Evolutionary conservation across 23 tunicate species (phyloP).

Genomic region (Phallusia fumigata): DNA sequence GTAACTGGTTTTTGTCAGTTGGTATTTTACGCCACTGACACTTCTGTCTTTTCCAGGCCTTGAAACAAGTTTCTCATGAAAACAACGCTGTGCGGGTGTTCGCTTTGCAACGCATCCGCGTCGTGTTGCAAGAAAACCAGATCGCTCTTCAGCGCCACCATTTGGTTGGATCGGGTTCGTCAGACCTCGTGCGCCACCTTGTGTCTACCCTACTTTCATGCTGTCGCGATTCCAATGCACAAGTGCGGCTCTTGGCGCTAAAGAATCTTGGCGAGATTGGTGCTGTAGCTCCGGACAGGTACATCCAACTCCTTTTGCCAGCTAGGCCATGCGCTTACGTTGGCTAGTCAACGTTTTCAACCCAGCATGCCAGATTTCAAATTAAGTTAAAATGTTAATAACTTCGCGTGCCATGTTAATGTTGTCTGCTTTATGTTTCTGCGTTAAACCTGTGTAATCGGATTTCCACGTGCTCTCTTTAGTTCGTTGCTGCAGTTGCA

Average conservation of each 20-base stretch:
- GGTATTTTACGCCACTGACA: not conserved
- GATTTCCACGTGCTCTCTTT: no score
- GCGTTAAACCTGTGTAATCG: no score
- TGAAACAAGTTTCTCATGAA: slow-evolving; percentile 61
- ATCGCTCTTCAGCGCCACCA: slow-evolving; percentile 60
- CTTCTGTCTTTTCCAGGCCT: not conserved
- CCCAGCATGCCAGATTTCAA: no score
- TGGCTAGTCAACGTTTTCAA: no score
- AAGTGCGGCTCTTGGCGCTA: slow-evolving; percentile 46
- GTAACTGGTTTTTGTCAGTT: no score
- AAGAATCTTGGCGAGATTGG: slow-evolving; percentile 85
- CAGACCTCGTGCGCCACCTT: slow-evolving; percentile 36
- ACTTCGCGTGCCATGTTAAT: no score
- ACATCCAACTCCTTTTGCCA: no score
- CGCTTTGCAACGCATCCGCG: slow-evolving; percentile 45
- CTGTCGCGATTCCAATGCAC: slow-evolving; percentile 52
- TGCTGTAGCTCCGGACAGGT: slow-evolving; percentile 89
- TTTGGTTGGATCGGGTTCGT: slow-evolving; percentile 28
- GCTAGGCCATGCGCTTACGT: no score
- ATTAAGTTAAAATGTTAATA: no score
- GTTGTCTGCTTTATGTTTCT: no score
- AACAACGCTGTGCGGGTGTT: slow-evolving; percentile 62
- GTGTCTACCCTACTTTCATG: slow-evolving; percentile 49
- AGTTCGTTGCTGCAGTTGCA: no score
- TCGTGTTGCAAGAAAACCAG: slow-evolving; percentile 49